These are phyloP conservation scores for Stictonetta naevosa DNA, from an alignment of 2,113 vertebrate genomes.

Conservation along the genomic window DNA sequence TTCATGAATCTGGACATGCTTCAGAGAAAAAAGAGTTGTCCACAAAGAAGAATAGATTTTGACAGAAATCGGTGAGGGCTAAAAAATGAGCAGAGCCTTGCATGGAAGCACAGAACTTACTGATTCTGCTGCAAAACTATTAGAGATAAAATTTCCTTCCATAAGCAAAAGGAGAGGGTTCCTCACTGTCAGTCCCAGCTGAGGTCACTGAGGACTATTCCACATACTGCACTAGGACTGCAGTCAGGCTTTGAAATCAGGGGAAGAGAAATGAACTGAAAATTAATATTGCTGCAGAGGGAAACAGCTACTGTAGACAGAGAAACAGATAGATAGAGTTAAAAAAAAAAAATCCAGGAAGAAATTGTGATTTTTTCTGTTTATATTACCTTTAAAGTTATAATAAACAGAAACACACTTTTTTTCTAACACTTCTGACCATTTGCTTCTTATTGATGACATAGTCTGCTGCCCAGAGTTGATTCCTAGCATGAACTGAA, in stretches of 20 bases:
- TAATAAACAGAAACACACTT: background rate
- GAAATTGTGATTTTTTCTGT: background rate
- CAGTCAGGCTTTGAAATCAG: background rate
- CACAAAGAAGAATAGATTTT: background rate
- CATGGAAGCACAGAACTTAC: background rate
- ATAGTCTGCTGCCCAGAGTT: background rate
- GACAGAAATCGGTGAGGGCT: background rate
- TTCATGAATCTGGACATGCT: background rate
- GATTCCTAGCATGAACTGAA: background rate
- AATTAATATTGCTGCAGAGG: background rate
- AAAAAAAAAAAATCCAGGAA: background rate
- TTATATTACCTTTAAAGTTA: background rate
- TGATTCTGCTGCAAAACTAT: background rate
- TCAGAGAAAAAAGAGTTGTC: background rate
- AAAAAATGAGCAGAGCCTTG: background rate
- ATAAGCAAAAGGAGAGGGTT: background rate
- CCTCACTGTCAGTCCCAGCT: background rate
- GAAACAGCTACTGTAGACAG: background rate
- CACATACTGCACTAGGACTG: too few relatives aligned
- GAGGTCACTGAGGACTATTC: background rate
- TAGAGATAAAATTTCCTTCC: background rate
- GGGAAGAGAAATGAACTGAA: background rate
- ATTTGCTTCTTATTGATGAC: background rate
- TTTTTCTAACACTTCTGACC: background rate
- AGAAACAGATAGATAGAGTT: background rate